phyloP scores from a whole-genome alignment of 2,113 vertebrate species.

The Pycnonotus jocosus region DNA sequence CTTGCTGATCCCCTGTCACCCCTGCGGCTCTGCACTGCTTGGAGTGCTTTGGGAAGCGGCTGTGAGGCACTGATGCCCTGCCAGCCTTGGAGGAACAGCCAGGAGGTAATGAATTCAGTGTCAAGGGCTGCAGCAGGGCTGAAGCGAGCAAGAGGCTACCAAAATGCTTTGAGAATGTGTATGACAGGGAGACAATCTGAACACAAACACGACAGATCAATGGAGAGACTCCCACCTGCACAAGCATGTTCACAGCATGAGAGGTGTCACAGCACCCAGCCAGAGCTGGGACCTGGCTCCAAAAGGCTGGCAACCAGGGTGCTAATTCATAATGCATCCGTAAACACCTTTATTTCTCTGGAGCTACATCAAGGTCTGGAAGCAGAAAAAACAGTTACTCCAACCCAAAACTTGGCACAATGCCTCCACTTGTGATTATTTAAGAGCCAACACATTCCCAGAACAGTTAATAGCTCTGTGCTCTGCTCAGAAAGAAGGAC shows the following conservation, averaged over 20 bases:
- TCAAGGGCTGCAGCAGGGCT: background rate
- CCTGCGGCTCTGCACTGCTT: background rate
- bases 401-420: constrained; percentile 21
- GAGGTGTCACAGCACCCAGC: background rate
- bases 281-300: background rate
- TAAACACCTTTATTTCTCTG: constrained; percentile 43
- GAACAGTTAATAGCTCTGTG: background rate
- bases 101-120: background rate
- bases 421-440: background rate
- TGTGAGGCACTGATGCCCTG: background rate
- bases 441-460: constrained; percentile 19
- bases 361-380: constrained; percentile 59
- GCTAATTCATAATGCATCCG: constrained; percentile 15
- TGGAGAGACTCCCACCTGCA: background rate
- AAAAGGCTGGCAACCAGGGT: constrained; percentile 25
- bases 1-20: background rate
- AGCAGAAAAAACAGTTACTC: constrained; percentile 54
- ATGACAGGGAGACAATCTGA: background rate
- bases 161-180: background rate
- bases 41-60: background rate
- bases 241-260: background rate
- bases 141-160: background rate
- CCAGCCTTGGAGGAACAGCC: background rate
- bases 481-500: background rate
- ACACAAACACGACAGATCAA: rapidly evolving